These are phyloP conservation scores for Gymnorhina tibicen DNA, from an alignment of 2,113 vertebrate genomes.

Conservation along the genomic window DNA sequence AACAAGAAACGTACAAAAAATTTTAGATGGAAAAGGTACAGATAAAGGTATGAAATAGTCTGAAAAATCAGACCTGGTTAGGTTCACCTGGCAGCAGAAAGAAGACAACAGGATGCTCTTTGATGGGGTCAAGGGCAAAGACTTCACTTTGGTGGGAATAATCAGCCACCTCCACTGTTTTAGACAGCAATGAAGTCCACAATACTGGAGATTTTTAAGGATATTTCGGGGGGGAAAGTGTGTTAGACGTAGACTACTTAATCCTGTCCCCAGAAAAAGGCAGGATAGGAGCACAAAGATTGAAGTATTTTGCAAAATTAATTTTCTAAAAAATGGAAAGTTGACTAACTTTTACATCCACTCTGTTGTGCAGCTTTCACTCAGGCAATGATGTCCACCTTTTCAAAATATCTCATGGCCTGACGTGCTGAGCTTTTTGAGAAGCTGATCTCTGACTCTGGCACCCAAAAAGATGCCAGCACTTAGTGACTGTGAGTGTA, in stretches of 20 bases:
- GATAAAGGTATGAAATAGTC: not conserved
- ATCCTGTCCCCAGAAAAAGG: not conserved
- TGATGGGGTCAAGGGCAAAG: not conserved
- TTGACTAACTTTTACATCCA: not conserved
- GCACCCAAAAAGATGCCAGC: not conserved
- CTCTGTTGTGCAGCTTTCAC: not conserved
- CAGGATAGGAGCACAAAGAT: not conserved
- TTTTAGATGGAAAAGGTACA: not conserved
- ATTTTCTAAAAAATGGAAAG: not conserved
- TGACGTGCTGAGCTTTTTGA: not conserved
- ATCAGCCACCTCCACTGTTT: not conserved
- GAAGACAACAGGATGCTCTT: not conserved
- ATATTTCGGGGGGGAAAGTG: accelerated
- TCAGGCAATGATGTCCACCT: not conserved
- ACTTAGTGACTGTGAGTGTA: not conserved
- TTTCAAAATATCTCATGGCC: not conserved
- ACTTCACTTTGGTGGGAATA: not conserved
- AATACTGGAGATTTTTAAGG: not conserved
- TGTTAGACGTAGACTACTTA: not conserved
- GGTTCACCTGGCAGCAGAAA: not conserved
- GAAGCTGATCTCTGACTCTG: not conserved
- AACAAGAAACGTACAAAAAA: not conserved
- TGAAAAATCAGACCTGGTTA: not conserved
- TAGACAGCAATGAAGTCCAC: not conserved
- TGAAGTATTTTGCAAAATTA: not conserved